Conservation (phyloP, 35 echinoderm and acorn worm species). For the Apostichopus japonicus region DNA sequence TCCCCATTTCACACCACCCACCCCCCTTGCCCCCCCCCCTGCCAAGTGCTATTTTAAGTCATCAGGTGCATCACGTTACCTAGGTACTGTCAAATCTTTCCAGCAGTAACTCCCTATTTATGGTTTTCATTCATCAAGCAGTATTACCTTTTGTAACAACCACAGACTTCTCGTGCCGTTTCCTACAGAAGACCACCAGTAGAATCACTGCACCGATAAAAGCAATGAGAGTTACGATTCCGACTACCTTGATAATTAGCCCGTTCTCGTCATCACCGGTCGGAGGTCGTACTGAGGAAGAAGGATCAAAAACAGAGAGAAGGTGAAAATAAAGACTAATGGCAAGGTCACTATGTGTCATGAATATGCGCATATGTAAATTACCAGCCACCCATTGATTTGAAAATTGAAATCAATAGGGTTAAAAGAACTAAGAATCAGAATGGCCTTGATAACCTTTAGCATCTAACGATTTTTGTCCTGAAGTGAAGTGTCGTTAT, state of each 20-base stretch:
- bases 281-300: not conserved
- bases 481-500: not conserved
- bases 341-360: not conserved
- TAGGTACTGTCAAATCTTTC: too few relatives aligned
- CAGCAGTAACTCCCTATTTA: too few relatives aligned
- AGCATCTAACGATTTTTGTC: not conserved
- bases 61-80: too few relatives aligned
- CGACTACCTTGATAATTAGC: not conserved
- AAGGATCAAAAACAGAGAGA: not conserved
- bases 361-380: constrained; percentile 15
- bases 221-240: not conserved
- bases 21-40: too few relatives aligned
- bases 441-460: not conserved
- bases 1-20: not conserved
- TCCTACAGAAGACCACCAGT: constrained; percentile 1
- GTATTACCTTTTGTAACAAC: constrained; percentile 18
- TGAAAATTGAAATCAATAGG: not conserved
- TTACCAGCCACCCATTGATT: not conserved
- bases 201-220: not conserved
- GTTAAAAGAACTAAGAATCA: not conserved
- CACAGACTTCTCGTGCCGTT: constrained; percentile 20
- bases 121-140: too few relatives aligned
- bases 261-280: not conserved
- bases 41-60: not conserved
- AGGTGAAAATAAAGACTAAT: not conserved